Evolutionary conservation across 30 jellyfish, hydroid and myxozoan species (phyloP).

Genomic region (Aurelia sp.): DNA sequence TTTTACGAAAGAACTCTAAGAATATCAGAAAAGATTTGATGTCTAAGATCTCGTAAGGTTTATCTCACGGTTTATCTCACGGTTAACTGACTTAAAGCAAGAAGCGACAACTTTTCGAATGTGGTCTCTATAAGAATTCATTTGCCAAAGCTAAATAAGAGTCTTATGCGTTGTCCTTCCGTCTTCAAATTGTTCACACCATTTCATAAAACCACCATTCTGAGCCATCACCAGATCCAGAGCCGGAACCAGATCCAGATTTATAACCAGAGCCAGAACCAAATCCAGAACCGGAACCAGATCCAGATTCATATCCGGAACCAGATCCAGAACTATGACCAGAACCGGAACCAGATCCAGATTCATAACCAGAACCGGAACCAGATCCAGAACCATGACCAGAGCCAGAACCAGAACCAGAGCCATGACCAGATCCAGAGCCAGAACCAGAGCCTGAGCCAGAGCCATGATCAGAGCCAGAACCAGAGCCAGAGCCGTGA

Average conservation of each 20-base stretch:
- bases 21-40: too few species aligned
- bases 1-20: too few species aligned
- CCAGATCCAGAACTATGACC: too few species aligned
- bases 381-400: slow-evolving; percentile 32
- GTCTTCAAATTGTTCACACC: not conserved
- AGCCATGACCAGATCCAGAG: slow-evolving; percentile 33
- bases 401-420: slow-evolving; percentile 10
- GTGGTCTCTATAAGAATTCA: too few species aligned
- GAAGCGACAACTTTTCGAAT: too few species aligned
- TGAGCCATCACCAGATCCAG: slow-evolving; percentile 31
- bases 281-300: slow-evolving; percentile 33
- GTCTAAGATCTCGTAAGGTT: too few species aligned
- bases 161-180: too few species aligned
- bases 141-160: too few species aligned
- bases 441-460: slow-evolving; percentile 47
- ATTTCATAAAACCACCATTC: not conserved
- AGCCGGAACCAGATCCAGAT: slow-evolving; percentile 31
- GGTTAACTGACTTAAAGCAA: too few species aligned
- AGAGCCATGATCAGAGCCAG: slow-evolving; percentile 35
- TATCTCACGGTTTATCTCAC: too few species aligned
- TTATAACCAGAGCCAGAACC: slow-evolving; percentile 16
- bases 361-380: slow-evolving; percentile 29
- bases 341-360: slow-evolving; percentile 26
- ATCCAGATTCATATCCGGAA: slow-evolving; percentile 18
- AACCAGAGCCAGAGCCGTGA: slow-evolving; percentile 45